phyloP scores from a whole-genome alignment of 2,797 vertebrate genomes.

The Tangara arthus region DNA sequence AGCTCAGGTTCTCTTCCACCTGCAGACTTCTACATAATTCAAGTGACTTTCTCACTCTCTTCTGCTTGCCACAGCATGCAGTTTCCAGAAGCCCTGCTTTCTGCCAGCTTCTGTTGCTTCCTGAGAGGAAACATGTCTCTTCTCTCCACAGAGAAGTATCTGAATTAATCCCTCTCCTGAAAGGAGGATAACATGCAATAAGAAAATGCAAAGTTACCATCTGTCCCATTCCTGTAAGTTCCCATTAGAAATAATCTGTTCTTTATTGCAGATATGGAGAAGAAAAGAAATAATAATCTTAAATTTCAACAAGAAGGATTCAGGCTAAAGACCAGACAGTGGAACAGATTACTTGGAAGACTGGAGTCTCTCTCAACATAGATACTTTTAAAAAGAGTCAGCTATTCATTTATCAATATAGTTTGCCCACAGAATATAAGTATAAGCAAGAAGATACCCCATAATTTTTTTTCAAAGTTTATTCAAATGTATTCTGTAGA shows the following conservation, averaged over 20 bases:
- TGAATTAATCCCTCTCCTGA: neutral
- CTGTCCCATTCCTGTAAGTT: neutral
- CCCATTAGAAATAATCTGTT: neutral
- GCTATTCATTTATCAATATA: neutral
- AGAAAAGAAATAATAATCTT: neutral
- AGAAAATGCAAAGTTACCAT: neutral
- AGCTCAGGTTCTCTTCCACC: conserved; percentile 12
- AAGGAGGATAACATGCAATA: neutral
- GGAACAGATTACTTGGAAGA: neutral
- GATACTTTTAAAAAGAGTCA: neutral
- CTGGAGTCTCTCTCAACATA: neutral
- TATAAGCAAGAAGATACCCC: neutral
- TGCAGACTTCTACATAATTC: neutral
- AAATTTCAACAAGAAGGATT: neutral
- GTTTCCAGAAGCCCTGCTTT: neutral
- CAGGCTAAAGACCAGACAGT: neutral
- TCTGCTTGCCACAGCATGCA: neutral
- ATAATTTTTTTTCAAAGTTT: neutral
- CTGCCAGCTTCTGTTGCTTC: conserved; percentile 1
- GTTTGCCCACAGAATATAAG: neutral
- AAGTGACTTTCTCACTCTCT: neutral
- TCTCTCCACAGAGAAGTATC: neutral
- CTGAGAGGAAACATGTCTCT: neutral
- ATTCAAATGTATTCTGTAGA: neutral
- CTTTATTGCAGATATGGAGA: neutral